Evolutionary conservation across 1,140 invertebrate species (phyloP).

Genomic region (Micrasema longulum): DNA sequence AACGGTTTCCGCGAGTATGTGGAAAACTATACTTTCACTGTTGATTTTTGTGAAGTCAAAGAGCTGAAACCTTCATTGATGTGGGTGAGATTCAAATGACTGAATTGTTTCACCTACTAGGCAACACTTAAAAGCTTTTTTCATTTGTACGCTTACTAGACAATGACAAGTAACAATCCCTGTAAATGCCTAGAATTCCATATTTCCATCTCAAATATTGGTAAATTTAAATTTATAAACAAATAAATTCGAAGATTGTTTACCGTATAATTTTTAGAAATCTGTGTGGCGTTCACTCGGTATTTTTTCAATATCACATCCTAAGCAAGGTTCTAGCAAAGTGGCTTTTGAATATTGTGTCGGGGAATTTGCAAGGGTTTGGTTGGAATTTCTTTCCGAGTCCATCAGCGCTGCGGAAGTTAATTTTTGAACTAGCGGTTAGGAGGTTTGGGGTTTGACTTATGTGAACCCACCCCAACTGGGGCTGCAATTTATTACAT

Average conservation of each 20-base stretch:
- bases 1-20: too few relatives aligned
- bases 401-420: slow-evolving; percentile 27
- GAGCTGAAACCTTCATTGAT: too few relatives aligned
- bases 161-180: too few relatives aligned
- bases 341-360: slow-evolving; percentile 16
- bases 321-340: slow-evolving; percentile 13
- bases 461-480: slow-evolving; percentile 3
- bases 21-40: too few relatives aligned
- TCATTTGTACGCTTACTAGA: too few relatives aligned
- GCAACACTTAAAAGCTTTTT: too few relatives aligned
- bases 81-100: too few relatives aligned
- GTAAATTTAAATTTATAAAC: neutral
- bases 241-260: neutral
- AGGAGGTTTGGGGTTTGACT: slow-evolving; percentile 17
- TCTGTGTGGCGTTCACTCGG: neutral
- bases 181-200: too few relatives aligned
- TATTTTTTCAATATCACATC: slow-evolving; percentile 8
- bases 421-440: slow-evolving; percentile 22
- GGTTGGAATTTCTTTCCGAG: slow-evolving; percentile 24
- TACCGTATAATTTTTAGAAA: too few relatives aligned
- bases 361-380: slow-evolving; percentile 18
- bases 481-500: slow-evolving; percentile 26
- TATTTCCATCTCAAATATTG: too few relatives aligned
- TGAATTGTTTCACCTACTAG: too few relatives aligned
- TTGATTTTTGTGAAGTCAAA: too few relatives aligned